Conservation (phyloP, 2,113 vertebrate genomes). For the Burhinus bistriatus region DNA sequence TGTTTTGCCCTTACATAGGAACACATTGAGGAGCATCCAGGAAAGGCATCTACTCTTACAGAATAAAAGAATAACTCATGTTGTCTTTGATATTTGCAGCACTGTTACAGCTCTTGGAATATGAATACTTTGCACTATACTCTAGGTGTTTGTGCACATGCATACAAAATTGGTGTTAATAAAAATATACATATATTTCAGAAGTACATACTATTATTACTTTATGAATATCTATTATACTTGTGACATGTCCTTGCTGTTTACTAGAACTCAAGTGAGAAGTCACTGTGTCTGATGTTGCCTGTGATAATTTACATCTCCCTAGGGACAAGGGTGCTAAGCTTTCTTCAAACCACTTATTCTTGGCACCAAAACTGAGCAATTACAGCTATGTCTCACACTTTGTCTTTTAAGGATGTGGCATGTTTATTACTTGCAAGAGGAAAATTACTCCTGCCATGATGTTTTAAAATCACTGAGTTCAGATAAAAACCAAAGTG, state of each 20-base stretch:
- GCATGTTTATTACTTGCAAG: slow-evolving; percentile 28
- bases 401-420: slow-evolving; percentile 30
- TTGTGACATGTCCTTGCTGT: not conserved
- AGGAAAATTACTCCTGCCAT: slow-evolving; percentile 10
- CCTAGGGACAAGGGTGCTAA: slow-evolving; percentile 17
- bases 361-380: slow-evolving; percentile 21
- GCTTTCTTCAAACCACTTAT: slow-evolving; percentile 21
- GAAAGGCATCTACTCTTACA: not conserved
- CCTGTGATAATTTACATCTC: not conserved
- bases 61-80: not conserved
- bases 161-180: not conserved
- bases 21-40: not conserved
- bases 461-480: not conserved
- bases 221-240: not conserved
- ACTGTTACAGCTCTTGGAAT: not conserved
- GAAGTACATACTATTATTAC: not conserved
- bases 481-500: not conserved
- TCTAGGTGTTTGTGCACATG: not conserved
- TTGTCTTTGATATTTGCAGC: not conserved
- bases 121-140: not conserved
- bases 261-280: not conserved
- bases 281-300: not conserved
- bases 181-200: not conserved
- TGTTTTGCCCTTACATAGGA: not conserved
- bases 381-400: slow-evolving; percentile 9